These are phyloP conservation scores for Pogonomyrmex californicus DNA, from an alignment of 1,140 invertebrate species.

Conservation along the genomic window DNA sequence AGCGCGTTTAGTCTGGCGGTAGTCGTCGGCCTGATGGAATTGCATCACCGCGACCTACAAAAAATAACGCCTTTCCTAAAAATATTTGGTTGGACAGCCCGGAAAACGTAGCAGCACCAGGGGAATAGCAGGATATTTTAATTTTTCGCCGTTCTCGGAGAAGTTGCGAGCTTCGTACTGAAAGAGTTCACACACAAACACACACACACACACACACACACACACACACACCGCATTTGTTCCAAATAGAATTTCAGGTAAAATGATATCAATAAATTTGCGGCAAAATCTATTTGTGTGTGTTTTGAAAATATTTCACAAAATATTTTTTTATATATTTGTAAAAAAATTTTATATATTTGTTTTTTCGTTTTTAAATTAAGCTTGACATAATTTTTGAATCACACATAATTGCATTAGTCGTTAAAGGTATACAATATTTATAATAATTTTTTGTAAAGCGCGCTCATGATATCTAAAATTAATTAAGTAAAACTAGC, in stretches of 20 bases:
- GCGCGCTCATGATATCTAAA: not conserved
- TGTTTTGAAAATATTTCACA: not conserved
- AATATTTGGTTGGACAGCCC: slow-evolving; percentile 46
- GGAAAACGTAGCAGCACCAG: slow-evolving; percentile 10
- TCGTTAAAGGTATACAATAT: not conserved
- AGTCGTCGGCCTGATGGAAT: slow-evolving; percentile 58
- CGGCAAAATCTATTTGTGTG: not conserved
- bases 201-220: too few relatives aligned
- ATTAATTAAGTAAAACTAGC: slow-evolving; percentile 1
- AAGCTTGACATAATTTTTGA: not conserved
- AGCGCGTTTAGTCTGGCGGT: slow-evolving; percentile 62
- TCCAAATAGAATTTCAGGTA: slow-evolving; percentile 3
- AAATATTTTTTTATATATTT: not conserved
- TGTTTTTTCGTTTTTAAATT: not conserved
- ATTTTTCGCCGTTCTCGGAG: slow-evolving; percentile 7
- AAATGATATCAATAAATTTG: not conserved
- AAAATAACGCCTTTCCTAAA: slow-evolving; percentile 64
- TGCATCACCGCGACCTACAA: slow-evolving; percentile 58
- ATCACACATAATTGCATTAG: not conserved
- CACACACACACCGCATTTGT: not conserved
- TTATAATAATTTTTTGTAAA: not conserved
- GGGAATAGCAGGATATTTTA: slow-evolving; percentile 28
- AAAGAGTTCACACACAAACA: not conserved
- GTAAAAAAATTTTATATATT: not conserved
- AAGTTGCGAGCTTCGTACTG: not conserved